Evolutionary conservation across 2,888 invertebrate species (phyloP), one percentile per base, ranked within the genome.

Genomic region (Pheosia tremula): DNA sequence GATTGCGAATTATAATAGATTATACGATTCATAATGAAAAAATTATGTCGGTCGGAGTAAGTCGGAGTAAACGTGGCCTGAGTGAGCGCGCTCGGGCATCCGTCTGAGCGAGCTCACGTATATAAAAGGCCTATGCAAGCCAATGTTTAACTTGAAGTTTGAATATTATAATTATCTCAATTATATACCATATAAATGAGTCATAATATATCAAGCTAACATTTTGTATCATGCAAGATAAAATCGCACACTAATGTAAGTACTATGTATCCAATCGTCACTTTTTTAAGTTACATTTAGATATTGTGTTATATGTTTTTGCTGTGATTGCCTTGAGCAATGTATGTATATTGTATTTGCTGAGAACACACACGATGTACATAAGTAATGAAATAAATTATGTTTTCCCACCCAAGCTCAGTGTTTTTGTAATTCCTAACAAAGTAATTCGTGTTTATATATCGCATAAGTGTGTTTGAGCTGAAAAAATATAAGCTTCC

Each of bases 311-410:
- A 78, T 80, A 79, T 3, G 72, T 70, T 72, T 69, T 45, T 62
- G 60, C 43, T 72, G 74, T 74, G 68, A 71, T 78, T 74, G 81
- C 80, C 73, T 70, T 65, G 72, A 81, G 83, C 87, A 78, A 80
- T 82, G 83, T 85, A 78, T 80, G 87, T 84, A 84, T 85, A 86
- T 86, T 85, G 74, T 84, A 82, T 81, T 78, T 77, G 86, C 85
- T 86, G 77, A 77, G 74, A 81, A 84, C 84, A 86, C 83, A 85
- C 84, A 85, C 80, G 82, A 88, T 92, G 92, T 92, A 91, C 83
- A 89, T 91, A 90, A 82, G 73, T 85, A 83, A 82, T 81, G 60
- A 86, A 91, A 87, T 91, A 91, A 91, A 90, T 83, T 86, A 85
- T 89, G 89, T 89, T 93, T 90, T 87, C 86, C 86, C 91, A 91